Evolutionary conservation across 2,113 vertebrate species (phyloP).

Genomic region (Scopus umbretta): DNA sequence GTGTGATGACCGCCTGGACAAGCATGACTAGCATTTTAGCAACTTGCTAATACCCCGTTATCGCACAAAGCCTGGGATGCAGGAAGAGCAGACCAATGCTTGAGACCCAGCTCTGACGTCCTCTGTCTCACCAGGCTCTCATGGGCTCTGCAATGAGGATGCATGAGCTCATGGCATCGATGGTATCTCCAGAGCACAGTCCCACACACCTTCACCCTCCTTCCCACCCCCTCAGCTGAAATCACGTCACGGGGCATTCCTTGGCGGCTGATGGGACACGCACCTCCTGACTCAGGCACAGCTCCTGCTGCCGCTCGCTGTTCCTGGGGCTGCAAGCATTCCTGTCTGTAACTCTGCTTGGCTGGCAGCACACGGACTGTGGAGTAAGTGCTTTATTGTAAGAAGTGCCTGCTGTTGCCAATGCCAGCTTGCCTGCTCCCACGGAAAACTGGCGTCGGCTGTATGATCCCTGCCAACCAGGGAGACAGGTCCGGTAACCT

Average conservation of each 20-base stretch:
- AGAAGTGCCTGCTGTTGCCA: background rate
- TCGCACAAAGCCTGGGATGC: rapidly evolving
- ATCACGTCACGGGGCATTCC: background rate
- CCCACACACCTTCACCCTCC: background rate
- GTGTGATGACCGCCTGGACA: background rate
- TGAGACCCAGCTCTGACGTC: background rate
- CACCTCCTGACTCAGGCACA: background rate
- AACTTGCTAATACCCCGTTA: background rate
- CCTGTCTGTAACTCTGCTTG: background rate
- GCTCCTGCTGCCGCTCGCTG: background rate
- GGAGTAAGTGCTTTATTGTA: background rate
- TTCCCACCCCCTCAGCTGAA: background rate
- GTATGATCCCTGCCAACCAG: background rate
- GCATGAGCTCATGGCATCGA: background rate
- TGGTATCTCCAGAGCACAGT: background rate
- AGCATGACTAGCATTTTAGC: background rate
- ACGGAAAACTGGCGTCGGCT: background rate
- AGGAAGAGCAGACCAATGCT: background rate
- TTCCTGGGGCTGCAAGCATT: background rate
- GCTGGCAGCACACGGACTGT: background rate
- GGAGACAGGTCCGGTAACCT: background rate
- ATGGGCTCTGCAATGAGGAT: background rate
- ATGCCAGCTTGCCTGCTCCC: background rate
- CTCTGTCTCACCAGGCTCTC: background rate
- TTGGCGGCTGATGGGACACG: background rate